Conservation (phyloP, 2,888 invertebrate genomes). For the Gymnoscelis rufifasciata region DNA sequence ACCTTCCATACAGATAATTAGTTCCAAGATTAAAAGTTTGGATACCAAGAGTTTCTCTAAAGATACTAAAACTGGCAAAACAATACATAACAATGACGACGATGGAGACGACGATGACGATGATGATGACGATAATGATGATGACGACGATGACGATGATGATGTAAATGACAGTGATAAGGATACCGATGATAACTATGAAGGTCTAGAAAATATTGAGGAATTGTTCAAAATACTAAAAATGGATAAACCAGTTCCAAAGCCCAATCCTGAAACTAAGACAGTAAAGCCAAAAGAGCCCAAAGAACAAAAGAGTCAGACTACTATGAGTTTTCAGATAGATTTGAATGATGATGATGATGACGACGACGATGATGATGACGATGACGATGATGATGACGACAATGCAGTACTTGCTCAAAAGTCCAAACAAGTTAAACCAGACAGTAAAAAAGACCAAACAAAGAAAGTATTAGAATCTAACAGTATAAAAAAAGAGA, state of each 20-base stretch:
- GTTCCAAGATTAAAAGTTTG: neutral
- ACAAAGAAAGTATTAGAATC: constrained; percentile 2
- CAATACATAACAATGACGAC: constrained; percentile 15
- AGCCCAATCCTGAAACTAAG: constrained; percentile 16
- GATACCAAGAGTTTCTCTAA: neutral
- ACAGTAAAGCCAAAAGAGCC: constrained; percentile 8
- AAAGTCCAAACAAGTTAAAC: neutral
- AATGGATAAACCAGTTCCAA: constrained; percentile 25
- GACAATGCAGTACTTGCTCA: neutral
- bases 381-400: constrained; percentile 29
- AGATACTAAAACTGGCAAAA: constrained; percentile 7
- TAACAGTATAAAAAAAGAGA: constrained; percentile 5
- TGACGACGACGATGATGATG: constrained; percentile 38
- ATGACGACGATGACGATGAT: constrained; percentile 20
- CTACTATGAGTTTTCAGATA: constrained; percentile 14
- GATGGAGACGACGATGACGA: constrained; percentile 16
- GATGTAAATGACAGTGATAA: constrained; percentile 28
- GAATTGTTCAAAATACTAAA: constrained; percentile 29
- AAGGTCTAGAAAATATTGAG: constrained; percentile 26
- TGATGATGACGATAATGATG: constrained; percentile 27
- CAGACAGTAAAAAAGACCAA: constrained; percentile 5
- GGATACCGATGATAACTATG: constrained; percentile 31
- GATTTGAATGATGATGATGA: constrained; percentile 25
- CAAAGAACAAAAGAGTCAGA: constrained; percentile 13
- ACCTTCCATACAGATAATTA: constrained; percentile 2